These are phyloP conservation scores for Menura novaehollandiae DNA, from an alignment of 2,113 vertebrate species.

Conservation along the genomic window DNA sequence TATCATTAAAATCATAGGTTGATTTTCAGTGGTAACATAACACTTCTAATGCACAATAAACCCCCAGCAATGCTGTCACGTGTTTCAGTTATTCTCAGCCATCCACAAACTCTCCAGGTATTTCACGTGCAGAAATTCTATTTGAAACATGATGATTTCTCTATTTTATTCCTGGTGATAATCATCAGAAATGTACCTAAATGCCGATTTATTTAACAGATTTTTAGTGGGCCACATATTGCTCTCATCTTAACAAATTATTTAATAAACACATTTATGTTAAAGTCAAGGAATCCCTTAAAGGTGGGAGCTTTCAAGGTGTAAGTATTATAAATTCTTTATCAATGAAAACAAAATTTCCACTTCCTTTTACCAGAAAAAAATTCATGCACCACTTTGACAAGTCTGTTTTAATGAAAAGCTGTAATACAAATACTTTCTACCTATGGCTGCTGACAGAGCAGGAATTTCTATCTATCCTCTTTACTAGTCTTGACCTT, in stretches of 20 bases:
- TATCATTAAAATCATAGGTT: not conserved
- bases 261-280: not conserved
- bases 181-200: not conserved
- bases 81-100: constrained; percentile 7
- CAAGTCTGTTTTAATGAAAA: not conserved
- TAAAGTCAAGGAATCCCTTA: not conserved
- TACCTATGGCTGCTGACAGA: not conserved
- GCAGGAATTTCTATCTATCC: not conserved
- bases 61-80: not conserved
- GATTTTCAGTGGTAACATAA: not conserved
- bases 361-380: not conserved
- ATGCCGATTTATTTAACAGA: not conserved
- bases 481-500: not conserved
- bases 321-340: not conserved
- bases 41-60: not conserved
- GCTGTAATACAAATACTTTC: not conserved
- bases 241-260: not conserved
- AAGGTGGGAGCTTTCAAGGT: not conserved
- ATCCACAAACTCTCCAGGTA: not conserved
- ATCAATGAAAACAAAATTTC: not conserved
- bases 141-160: not conserved
- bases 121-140: not conserved
- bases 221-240: not conserved
- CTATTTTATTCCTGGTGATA: not conserved
- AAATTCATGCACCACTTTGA: not conserved